Conservation (phyloP, 2,797 vertebrate genomes). For the Amazona finschi region DNA sequence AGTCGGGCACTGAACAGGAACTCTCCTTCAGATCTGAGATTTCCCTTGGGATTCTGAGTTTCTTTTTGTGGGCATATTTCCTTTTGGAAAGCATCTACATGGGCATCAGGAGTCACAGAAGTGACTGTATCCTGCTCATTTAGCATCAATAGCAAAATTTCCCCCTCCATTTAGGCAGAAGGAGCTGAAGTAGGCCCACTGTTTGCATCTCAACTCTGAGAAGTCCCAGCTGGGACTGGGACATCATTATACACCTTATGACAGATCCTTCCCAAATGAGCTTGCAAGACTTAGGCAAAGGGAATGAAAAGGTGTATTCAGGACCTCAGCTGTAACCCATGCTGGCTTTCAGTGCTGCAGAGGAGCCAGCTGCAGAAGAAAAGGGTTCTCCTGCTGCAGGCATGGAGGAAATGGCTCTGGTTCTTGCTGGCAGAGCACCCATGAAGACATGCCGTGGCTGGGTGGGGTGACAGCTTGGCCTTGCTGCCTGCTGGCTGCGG, state of each 20-base stretch:
- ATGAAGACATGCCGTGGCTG: accelerated
- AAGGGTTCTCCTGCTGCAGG: neutral
- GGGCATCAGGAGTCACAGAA: accelerated
- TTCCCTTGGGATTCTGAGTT: neutral
- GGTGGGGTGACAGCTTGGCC: neutral
- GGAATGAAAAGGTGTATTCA: neutral
- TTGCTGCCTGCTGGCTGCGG: accelerated
- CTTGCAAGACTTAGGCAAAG: neutral
- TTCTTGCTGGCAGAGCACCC: neutral
- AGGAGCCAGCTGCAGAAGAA: neutral
- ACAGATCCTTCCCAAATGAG: neutral
- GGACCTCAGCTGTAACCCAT: neutral
- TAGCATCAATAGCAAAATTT: neutral
- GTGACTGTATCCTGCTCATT: neutral
- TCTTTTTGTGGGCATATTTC: neutral
- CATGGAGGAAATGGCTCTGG: neutral
- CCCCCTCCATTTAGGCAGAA: neutral
- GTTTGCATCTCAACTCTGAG: neutral
- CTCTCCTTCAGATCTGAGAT: neutral
- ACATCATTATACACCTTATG: neutral
- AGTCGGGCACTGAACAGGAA: neutral
- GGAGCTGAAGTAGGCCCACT: neutral
- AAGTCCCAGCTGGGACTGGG: neutral
- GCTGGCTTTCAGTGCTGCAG: neutral
- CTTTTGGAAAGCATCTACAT: neutral